Percentiles rank a stretch among this genome's conserved stretches.
These are phyloP conservation scores for Ovibos moschatus DNA, from an alignment of 2,113 vertebrate species.

Conservation along the genomic window DNA sequence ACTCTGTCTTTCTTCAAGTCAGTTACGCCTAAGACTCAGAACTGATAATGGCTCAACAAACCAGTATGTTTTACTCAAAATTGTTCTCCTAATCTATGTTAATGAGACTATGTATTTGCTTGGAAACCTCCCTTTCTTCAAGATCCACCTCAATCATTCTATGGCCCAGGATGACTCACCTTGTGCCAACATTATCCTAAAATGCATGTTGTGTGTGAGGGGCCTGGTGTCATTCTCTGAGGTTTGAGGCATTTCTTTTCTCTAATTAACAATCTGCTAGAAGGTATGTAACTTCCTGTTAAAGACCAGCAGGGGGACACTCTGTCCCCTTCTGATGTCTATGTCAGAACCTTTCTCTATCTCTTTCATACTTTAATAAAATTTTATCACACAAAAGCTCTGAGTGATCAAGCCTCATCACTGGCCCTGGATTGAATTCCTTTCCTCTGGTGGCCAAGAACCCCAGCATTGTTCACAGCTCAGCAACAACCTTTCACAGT, in stretches of 20 bases:
- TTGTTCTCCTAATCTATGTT: not conserved
- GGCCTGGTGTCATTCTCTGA: not conserved
- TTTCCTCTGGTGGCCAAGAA: not conserved
- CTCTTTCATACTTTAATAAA: not conserved
- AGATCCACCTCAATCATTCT: not conserved
- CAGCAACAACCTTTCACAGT: not conserved
- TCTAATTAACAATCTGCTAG: not conserved
- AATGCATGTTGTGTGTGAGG: not conserved
- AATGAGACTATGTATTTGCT: not conserved
- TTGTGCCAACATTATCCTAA: not conserved
- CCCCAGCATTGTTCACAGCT: accelerated
- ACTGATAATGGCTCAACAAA: not conserved
- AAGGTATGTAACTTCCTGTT: not conserved
- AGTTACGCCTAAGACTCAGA: not conserved
- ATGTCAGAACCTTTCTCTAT: not conserved
- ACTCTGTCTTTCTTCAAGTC: not conserved
- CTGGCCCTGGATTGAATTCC: not conserved
- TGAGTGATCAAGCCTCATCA: not conserved
- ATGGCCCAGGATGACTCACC: not conserved
- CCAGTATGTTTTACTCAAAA: not conserved
- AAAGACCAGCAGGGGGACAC: not conserved
- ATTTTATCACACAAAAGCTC: not conserved
- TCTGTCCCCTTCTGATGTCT: not conserved
- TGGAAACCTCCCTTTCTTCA: not conserved
- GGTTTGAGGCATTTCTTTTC: not conserved